Percentiles rank a stretch among this genome's conserved stretches.
phyloP scores from a whole-genome alignment of 2,113 vertebrate species.

The Salvelinus fontinalis region DNA sequence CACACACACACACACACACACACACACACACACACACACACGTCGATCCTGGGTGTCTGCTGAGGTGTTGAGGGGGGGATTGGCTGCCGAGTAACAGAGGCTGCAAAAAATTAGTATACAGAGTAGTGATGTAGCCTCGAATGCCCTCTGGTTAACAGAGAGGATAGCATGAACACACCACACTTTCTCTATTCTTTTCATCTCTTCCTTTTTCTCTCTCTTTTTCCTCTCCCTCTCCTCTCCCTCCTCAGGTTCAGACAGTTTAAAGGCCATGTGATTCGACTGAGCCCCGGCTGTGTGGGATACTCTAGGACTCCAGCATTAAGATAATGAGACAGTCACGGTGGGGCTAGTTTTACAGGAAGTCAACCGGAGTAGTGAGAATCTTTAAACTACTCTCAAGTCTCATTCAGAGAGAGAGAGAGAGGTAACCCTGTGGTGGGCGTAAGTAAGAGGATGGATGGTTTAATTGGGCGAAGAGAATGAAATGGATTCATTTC shows the following conservation, averaged over 20 bases:
- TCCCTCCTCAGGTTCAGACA: neutral
- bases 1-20: too few species aligned
- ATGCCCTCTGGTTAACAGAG: constrained; percentile 12
- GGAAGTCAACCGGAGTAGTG: neutral
- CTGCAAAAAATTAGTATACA: constrained; percentile 29
- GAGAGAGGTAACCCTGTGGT: neutral
- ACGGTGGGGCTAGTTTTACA: neutral
- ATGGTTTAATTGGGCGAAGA: constrained; percentile 32
- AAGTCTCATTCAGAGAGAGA: neutral
- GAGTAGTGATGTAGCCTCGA: constrained; percentile 16
- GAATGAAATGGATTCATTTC: constrained; percentile 21
- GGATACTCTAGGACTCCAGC: neutral
- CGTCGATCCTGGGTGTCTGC: neutral
- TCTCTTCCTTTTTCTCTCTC: constrained; percentile 5
- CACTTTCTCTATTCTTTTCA: neutral
- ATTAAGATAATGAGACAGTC: neutral
- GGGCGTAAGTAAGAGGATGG: constrained; percentile 32
- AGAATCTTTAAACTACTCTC: neutral
- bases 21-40: too few species aligned
- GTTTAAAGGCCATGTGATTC: neutral
- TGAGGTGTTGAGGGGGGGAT: constrained; percentile 22
- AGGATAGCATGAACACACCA: neutral
- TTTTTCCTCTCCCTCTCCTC: neutral
- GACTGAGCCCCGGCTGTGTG: neutral
- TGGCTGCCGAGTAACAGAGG: neutral